These are phyloP conservation scores for Onychorhynchus coronatus DNA, from an alignment of 2,113 vertebrate genomes.

Conservation along the genomic window DNA sequence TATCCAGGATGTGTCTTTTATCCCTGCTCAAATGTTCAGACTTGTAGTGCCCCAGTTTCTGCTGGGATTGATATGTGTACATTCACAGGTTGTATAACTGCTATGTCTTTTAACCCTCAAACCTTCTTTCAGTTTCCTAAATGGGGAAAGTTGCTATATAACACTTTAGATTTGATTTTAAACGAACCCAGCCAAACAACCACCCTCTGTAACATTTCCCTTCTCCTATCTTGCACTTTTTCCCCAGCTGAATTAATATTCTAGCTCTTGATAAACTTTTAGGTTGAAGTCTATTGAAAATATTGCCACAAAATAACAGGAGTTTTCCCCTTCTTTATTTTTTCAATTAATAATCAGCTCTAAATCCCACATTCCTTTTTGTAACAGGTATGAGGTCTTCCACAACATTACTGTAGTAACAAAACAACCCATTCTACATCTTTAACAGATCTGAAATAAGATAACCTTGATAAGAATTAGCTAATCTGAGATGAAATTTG, in stretches of 20 bases:
- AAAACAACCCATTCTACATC: neutral
- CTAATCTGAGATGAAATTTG: neutral
- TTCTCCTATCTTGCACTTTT: neutral
- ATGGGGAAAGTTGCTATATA: neutral
- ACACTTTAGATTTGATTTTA: neutral
- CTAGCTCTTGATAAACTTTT: neutral
- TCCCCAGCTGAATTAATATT: neutral
- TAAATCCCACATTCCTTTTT: neutral
- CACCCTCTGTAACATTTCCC: neutral
- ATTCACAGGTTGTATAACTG: neutral
- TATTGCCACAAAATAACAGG: neutral
- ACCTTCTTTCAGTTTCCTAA: neutral
- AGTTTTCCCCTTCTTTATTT: neutral
- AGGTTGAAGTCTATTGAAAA: neutral
- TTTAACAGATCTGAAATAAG: neutral
- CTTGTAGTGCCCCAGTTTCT: neutral
- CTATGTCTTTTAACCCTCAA: neutral
- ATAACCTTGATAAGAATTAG: neutral
- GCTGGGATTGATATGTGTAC: neutral
- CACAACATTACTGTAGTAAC: neutral
- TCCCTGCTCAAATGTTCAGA: neutral
- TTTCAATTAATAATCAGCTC: neutral
- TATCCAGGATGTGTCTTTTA: neutral
- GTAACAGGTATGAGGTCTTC: neutral
- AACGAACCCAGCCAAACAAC: neutral